Evolutionary conservation across 2,888 invertebrate genomes (phyloP), one percentile per base, ranked within the genome.

Genomic region (Tribolium freemani): DNA sequence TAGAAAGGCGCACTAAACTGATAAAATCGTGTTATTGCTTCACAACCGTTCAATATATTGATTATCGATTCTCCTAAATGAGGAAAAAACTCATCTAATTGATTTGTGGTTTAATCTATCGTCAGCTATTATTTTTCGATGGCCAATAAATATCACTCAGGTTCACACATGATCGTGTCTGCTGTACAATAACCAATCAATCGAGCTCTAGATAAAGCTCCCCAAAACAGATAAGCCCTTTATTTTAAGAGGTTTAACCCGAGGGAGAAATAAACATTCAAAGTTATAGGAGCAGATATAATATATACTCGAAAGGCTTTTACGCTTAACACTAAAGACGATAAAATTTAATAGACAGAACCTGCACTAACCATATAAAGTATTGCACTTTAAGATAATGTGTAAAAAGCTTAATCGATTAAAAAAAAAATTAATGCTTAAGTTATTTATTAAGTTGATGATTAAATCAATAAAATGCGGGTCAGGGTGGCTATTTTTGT

Each of bases 231-330:
- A 67, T 67, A 67, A 67, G 31, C 26, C 67, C 67, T 57, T 57
- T 51, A 53, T 69, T 69, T 69, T 69, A 69, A 60, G 60, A 58
- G 69, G 10, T 54, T 31, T 13, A 58, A 16, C 69, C 60, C 69
- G 13, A 60, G 69, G 60, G 69, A 69, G 58, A 50, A 11, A 69
- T 69, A 60, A 69, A 69, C 69, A 69, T 60, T 58, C 51, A 58
- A 60, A 69, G 58, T 69, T 69, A 67, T 67, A 38, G 30, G 63
- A 16, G 31, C 13, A 48, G 46, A 46, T 56, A 54, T 67, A 56
- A 57, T 67, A 67, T 56, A 67, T 67, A 67, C 57, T 48, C 46
- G 45, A 48, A 57, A 53, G 45, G 45, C 45, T 53, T 51, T 54
- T 66, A 64, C 53, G 53, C 31, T 63, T 64, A 53, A 66, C 30